phyloP scores from a whole-genome alignment of 2,888 invertebrate genomes.

The Diaprepes abbreviatus region DNA sequence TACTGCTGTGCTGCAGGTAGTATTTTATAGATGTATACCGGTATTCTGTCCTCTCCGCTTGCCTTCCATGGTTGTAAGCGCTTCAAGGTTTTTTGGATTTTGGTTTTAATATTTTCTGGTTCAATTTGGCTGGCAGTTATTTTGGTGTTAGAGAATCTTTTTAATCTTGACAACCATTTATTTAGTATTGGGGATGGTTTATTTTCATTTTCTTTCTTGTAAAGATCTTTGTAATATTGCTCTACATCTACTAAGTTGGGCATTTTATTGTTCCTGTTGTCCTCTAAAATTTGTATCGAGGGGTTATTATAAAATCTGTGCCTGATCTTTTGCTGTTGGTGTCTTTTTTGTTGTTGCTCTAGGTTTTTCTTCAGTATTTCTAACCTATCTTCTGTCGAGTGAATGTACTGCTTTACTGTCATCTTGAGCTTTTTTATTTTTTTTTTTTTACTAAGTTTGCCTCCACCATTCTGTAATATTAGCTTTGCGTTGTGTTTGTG shows the following conservation, averaged over 20 bases:
- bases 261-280: too few species aligned
- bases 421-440: constrained; percentile 37
- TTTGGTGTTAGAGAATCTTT: constrained; percentile 2
- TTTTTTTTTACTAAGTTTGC: constrained; percentile 23
- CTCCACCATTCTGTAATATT: not conserved
- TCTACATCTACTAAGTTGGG: too few species aligned
- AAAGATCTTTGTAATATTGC: too few species aligned
- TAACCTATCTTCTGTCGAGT: constrained; percentile 13
- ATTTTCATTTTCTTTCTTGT: constrained; percentile 14
- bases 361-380: constrained; percentile 7
- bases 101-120: too few species aligned
- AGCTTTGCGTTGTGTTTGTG: constrained; percentile 3
- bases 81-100: too few species aligned
- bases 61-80: too few species aligned
- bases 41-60: constrained; percentile 48
- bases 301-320: too few species aligned
- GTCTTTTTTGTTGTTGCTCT: constrained; percentile 15
- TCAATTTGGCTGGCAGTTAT: constrained; percentile 28
- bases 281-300: too few species aligned
- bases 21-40: constrained; percentile 45
- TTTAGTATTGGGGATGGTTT: constrained; percentile 19
- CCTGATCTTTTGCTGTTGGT: too few species aligned
- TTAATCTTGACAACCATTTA: constrained; percentile 34
- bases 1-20: constrained; percentile 40
- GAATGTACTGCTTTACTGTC: constrained; percentile 34